phyloP scores from a whole-genome alignment of 2,888 invertebrate genomes.

The Scaptomyza tumidula region DNA sequence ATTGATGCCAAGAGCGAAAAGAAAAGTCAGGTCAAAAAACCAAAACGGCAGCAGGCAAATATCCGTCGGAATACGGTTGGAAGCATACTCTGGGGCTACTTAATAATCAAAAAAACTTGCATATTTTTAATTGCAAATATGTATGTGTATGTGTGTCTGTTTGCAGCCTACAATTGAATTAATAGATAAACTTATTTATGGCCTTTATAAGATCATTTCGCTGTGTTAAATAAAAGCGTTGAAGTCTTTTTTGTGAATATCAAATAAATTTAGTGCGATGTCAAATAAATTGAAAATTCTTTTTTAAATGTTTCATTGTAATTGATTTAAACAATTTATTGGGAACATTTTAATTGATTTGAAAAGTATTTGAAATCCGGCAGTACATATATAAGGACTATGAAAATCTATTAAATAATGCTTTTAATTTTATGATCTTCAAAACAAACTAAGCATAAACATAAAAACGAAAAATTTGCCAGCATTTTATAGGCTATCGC shows the following conservation, averaged over 20 bases:
- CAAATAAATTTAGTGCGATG: too few relatives aligned
- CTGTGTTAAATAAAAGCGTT: not conserved
- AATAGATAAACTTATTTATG: constrained; percentile 49
- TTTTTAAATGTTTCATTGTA: too few relatives aligned
- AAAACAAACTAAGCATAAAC: constrained; percentile 36
- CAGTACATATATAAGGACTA: constrained; percentile 6
- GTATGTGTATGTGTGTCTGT: constrained; percentile 11
- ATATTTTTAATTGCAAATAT: constrained; percentile 37
- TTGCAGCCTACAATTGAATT: constrained; percentile 43
- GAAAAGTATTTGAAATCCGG: too few relatives aligned
- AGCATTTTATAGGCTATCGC: constrained; percentile 36
- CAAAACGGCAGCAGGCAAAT: not conserved
- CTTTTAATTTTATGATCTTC: constrained; percentile 42
- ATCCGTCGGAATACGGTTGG: not conserved
- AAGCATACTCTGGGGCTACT: constrained; percentile 19
- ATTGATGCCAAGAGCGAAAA: constrained; percentile 23
- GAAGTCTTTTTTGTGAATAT: too few relatives aligned
- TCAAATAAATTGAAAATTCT: too few relatives aligned
- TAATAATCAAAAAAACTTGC: constrained; percentile 48
- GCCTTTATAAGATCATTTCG: constrained; percentile 27
- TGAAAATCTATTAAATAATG: constrained; percentile 42
- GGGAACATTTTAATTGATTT: too few relatives aligned
- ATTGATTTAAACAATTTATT: not conserved
- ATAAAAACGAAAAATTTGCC: constrained; percentile 17
- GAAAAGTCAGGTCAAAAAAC: not conserved